Evolutionary conservation across 2,113 vertebrate genomes (phyloP).

Genomic region (Tichodroma muraria): DNA sequence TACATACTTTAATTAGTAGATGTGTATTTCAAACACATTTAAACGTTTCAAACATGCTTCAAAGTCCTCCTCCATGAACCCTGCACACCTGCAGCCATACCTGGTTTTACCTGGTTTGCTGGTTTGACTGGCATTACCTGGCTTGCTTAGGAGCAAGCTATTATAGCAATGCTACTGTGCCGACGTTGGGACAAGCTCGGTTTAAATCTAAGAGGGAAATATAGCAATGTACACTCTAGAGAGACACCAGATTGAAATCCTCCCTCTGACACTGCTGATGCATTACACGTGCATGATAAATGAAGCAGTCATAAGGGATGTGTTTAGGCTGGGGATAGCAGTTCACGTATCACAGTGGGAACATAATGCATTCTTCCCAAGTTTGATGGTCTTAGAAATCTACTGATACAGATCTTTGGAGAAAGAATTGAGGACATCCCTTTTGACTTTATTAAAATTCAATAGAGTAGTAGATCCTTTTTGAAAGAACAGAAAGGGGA

Average conservation of each 20-base stretch:
- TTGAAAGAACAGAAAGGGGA: not conserved
- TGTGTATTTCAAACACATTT: not conserved
- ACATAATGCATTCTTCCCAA: not conserved
- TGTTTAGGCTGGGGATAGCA: not conserved
- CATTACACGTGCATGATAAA: not conserved
- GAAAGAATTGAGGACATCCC: not conserved
- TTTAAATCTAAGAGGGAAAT: not conserved
- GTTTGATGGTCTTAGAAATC: not conserved
- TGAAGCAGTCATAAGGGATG: not conserved
- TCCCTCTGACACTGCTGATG: not conserved
- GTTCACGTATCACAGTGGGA: not conserved
- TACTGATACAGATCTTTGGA: not conserved
- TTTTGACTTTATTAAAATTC: not conserved
- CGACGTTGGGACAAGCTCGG: rapidly evolving
- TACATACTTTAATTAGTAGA: not conserved
- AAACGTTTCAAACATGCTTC: not conserved
- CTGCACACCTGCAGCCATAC: not conserved
- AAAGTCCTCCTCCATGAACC: not conserved
- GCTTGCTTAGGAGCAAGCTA: not conserved
- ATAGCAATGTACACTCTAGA: not conserved
- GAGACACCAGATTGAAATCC: not conserved
- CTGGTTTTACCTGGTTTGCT: not conserved
- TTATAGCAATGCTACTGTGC: not conserved
- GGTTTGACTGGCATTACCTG: not conserved
- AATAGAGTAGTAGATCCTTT: not conserved